Percentiles rank a stretch among this genome's conserved stretches.
Evolutionary conservation across 2,113 vertebrate genomes (phyloP).

Genomic region (Lethenteron reissneri): DNA sequence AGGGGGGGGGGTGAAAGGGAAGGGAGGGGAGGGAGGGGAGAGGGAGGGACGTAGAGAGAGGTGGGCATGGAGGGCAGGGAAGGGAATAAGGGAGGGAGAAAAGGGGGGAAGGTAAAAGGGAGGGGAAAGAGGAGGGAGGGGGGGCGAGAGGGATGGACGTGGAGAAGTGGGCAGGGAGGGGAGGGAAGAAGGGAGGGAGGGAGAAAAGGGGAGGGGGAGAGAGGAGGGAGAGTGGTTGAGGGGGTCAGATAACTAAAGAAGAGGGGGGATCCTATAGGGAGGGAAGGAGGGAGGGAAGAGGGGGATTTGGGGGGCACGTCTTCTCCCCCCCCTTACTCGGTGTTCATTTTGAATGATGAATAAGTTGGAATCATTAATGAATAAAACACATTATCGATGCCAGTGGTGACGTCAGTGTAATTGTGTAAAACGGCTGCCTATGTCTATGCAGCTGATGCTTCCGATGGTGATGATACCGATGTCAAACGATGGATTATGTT

Average conservation of each 20-base stretch:
- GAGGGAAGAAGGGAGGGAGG: constrained; percentile 15
- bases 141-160: neutral
- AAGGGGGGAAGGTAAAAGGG: neutral
- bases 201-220: neutral
- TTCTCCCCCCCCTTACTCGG: constrained; percentile 11
- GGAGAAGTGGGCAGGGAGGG: constrained; percentile 11
- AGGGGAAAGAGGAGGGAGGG: neutral
- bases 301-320: neutral
- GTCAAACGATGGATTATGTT: neutral
- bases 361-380: constrained; percentile 5
- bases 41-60: constrained; percentile 13
- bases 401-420: neutral
- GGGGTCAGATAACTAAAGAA: neutral
- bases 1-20: neutral
- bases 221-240: neutral
- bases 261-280: neutral
- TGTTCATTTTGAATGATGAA: constrained; percentile 5
- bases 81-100: accelerated
- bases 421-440: neutral
- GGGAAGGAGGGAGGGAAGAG: neutral
- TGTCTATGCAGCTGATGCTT: neutral
- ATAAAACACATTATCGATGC: neutral
- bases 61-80: neutral
- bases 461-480: neutral
- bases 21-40: constrained; percentile 5